These are phyloP conservation scores for Drosophila burlai DNA, from an alignment of 1,140 invertebrate species.

Conservation along the genomic window DNA sequence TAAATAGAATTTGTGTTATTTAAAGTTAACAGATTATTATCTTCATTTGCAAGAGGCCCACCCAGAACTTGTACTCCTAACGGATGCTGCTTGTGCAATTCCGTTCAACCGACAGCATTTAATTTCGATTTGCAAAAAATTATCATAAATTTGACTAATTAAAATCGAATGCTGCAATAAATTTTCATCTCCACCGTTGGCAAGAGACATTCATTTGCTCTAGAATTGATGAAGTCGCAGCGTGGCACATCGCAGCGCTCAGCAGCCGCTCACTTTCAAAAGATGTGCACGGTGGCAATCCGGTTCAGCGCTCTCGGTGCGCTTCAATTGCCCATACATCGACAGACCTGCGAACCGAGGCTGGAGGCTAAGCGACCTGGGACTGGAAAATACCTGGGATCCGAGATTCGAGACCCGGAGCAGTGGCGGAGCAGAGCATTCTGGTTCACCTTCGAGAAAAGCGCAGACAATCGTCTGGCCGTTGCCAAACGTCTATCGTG, in stretches of 20 bases:
- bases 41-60: background rate
- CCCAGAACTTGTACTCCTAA: constrained; percentile 8
- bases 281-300: constrained; percentile 74
- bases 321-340: constrained; percentile 57
- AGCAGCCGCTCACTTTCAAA: constrained; percentile 72
- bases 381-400: constrained; percentile 14
- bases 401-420: constrained; percentile 31
- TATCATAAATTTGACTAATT: constrained; percentile 76
- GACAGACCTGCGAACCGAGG: constrained; percentile 26
- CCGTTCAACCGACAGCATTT: constrained; percentile 20
- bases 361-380: constrained; percentile 15
- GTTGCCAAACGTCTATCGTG: constrained; percentile 52
- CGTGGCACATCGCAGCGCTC: constrained; percentile 14
- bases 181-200: constrained; percentile 45
- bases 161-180: constrained; percentile 74
- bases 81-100: constrained; percentile 18
- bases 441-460: constrained; percentile 80
- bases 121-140: constrained; percentile 61
- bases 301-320: constrained; percentile 55
- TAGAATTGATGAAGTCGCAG: constrained; percentile 66
- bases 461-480: constrained; percentile 41
- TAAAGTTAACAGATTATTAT: too few relatives aligned
- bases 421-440: constrained; percentile 37
- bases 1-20: background rate
- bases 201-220: constrained; percentile 64